Base-by-base conservation (phyloP, 2,888 invertebrate species). In the Liodrosophila aerea region DNA sequence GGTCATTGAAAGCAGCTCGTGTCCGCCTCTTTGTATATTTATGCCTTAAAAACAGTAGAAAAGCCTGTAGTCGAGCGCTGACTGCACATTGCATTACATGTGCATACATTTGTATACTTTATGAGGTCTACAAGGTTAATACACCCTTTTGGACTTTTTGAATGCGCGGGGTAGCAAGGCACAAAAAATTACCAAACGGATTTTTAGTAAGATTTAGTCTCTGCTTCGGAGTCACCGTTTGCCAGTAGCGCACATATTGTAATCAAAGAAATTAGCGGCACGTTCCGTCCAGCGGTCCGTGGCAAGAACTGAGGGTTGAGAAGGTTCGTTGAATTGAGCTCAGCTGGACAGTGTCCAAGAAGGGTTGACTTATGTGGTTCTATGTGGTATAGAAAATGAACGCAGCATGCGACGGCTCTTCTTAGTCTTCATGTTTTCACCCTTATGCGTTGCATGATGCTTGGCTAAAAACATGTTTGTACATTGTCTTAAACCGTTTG, bases 221-320 rank as follows among this genome's bases (percentile, higher is more conserved):
- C 22, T 9, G 37, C 11, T 46, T 46, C 30, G 40, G 39, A 54
- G 47, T 22, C 33, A 37, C 18, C 52, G 68, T 65, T 60, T 39
- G 54, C 66, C 69, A 51, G 64, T 39, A 62, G 70, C 65, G 64
- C 49, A 68, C 71, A 77, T 74, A 76, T 66, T 72, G 78, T 75
- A 85, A 82, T 82, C 82, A 82, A 82, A 85, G 82, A 82, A 82
- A 82, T 82, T 84, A 78, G 85, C 85, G 78, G 69, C 81, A 82
- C 82, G 74, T 83, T 69, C 73, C 78, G 82, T 81, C 73, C 81
- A 77, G 27, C 75, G 64, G 77, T 34, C 81, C 81, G 67, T 76
- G 65, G 73, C 64, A 56, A 75, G 62, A 61, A 46, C 62, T 47
- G 61, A 37, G 59, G 57, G 11, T 61, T 22, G 22, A 76, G 51